Evolutionary conservation across 2,113 vertebrate species (phyloP), one percentile per base, ranked within the genome.

Genomic region (Ochotona curzoniae): DNA sequence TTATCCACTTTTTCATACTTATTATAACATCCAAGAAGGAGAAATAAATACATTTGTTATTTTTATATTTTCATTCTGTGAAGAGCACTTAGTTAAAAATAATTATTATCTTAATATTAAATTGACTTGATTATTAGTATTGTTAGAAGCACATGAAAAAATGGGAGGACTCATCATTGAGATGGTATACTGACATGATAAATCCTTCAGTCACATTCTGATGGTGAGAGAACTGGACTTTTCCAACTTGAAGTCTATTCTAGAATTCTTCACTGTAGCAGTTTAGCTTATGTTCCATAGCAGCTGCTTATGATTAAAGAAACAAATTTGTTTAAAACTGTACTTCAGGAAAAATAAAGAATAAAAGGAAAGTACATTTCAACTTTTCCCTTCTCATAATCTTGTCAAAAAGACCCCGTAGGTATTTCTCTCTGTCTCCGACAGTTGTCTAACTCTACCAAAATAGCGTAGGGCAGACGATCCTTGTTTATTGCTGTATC

Each of bases 1-100:
- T 83, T 90, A 86, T 32, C 79, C 83, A 87, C 7, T 70, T 75
- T 93, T 95, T 93, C 8, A 75, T 88, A 63, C 92, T 66, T 84
- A 32, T 86, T 66, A 17, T 66, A 87, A 25, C 93, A 47, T 94
- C 25, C 23, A 38, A 23, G 9, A 2, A 66, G 30, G 30, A 38
- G 74, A 83, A n/a, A 47, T 49, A 47, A 44, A 54, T 25, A 4
- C 44, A 74, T 61, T 38, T 70, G 20, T 83, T 66, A 23, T 64
- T 83, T 87, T 94, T 13, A 89, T 6, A 63, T 90, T 87, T 86
- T 92, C 23, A 2, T 69, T 89, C 30, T 61, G 12, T n/a, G 69
- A 78, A 6, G 73, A 89, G 3, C 18, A 30, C 78, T 86, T 73
- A 44, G n/a, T 57, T 90, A 54, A 73, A 76, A 82, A 4, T 44